Base-by-base conservation (phyloP, 2,888 invertebrate genomes). In the Nematopogon swammerdamellus region DNA sequence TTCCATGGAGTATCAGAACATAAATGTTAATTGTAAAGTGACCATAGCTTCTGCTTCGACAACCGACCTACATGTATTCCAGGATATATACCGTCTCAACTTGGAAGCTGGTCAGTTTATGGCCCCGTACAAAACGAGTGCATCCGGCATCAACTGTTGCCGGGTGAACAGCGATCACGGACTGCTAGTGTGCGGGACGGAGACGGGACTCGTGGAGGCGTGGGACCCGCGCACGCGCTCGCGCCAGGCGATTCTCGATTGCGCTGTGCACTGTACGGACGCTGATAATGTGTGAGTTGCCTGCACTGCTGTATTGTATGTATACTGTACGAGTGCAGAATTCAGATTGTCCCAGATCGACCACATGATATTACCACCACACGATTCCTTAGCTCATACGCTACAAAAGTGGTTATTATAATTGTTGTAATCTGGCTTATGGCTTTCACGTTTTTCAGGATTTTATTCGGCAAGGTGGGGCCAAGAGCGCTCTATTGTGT, bases 61-160 rank as follows among this genome's bases (percentile, higher is more conserved):
- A n/a, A 17, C 48, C 29, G 25, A n/a, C n/a, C n/a, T n/a, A 25
- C 25, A 25, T 25, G 8, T 25, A 25, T 25, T 67, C 50, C 67
- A 94, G 94, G 95, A 98, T 67, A 89, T 97, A 18, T 97, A 94
- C 66, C 86, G 99, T 56, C 79, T 99, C 51, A 99, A 99, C 79
- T 81, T 99, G 56, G 97, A 98, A 74, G 85, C 94, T 62, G 99
- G 99, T 0, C 91, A 95, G 62, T 99, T 97, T 72, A 75, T 97
- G 62, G 89, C 91, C 58, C 91, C 98, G 1, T 88, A 87, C 63
- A 80, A 82, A 51, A 88, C 93, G 2, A 87, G 87, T 54, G 87
- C 90, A 14, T 83, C 84, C 52, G 84, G 86, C 54, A 82, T 94
- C 18, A 95, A 95, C 65, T 90, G 89, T 61, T 92, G 94, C 65